Conservation (phyloP, 2,113 vertebrate genomes). For the Synodontis membranacea region DNA sequence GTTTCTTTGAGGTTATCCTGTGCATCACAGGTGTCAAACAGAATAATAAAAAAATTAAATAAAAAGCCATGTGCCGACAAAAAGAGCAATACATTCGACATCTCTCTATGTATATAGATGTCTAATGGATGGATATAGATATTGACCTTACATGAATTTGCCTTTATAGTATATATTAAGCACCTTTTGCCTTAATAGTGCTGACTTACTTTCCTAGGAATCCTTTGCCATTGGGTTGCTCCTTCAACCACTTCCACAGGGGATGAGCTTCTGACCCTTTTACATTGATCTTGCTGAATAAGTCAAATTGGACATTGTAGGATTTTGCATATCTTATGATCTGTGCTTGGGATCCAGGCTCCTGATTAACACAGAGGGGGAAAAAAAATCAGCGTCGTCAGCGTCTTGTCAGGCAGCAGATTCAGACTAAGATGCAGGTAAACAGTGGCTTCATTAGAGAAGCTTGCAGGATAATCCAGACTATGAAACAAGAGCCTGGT, state of each 20-base stretch:
- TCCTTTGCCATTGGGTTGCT: conserved; percentile 87
- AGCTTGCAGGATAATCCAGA: no score
- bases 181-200: neutral
- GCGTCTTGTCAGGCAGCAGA: no score
- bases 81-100: neutral
- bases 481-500: no score
- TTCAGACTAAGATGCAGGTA: no score
- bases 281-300: conserved; percentile 91
- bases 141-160: neutral
- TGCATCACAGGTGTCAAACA: neutral
- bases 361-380: conserved; percentile 68
- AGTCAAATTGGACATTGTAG: conserved; percentile 84
- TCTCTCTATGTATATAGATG: neutral
- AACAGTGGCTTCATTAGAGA: no score
- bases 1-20: neutral
- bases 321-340: conserved; percentile 83
- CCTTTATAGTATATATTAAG: neutral
- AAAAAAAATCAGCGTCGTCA: neutral
- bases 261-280: conserved; percentile 86
- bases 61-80: neutral
- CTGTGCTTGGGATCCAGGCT: conserved; percentile 81
- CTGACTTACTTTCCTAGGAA: conserved; percentile 89
- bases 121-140: no score
- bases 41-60: neutral
- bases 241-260: conserved; percentile 96